Base-by-base conservation (phyloP, 2,113 vertebrate genomes). In the Felis chaus region DNA sequence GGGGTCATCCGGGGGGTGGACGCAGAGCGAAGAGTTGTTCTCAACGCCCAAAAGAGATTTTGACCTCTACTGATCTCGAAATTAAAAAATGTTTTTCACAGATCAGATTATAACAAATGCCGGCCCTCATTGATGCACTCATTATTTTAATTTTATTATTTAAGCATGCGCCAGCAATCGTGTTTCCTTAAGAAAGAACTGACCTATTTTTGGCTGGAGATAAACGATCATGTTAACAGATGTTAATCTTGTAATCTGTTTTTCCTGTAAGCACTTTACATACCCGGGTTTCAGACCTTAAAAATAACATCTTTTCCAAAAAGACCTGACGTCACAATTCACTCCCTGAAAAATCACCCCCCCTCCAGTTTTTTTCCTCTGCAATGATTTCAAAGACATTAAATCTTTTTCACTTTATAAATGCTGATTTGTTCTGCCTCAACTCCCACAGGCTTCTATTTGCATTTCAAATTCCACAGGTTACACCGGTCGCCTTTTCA, bases 161-260 rank as follows among this genome's bases (percentile, higher is more conserved):
- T 97, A 98, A 98, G 98, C 98, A 97, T 98, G 98, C 95, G 97
- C 98, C 98, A 91, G 98, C 98, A 98, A 97, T 98, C 97, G 96
- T 97, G 98, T 98, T 99, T 99, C 99, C 99, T 99, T 99, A 99
- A 99, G 99, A 99, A 99, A 99, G 98, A 98, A 98, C 98, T 99
- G 99, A 99, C 99, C 99, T 99, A 99, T 99, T 99, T 99, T 98
- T 98, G 99, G 98, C 98, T 98, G 98, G 98, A 99, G 99, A 99
- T 99, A 99, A 99, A 99, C 98, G 98, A 98, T 98, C 99, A 98
- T 98, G 99, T 99, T 99, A 99, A 99, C 99, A 99, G 99, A 99
- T 99, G 99, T 99, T 99, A 99, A 99, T 99, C 99, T 99, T 99
- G 99, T 99, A 99, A 99, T 99, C 99, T 99, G 99, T 98, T 99